Percentiles rank a stretch among this genome's conserved stretches.
Evolutionary conservation across 2,888 invertebrate genomes (phyloP).

Genomic region (Brenthis ino): DNA sequence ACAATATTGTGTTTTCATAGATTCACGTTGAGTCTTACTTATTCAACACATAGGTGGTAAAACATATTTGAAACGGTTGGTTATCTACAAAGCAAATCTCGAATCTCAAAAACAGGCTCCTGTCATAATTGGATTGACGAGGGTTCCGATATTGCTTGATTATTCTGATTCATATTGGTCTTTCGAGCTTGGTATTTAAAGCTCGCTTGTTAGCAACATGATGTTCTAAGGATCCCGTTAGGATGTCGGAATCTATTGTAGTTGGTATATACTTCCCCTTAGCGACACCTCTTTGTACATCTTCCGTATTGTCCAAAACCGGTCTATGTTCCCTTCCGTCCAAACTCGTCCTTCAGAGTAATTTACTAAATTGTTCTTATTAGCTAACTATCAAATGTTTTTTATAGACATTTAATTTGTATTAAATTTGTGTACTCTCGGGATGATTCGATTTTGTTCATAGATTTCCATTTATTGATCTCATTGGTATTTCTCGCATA

Average conservation of each 20-base stretch:
- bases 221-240: slow-evolving; percentile 47
- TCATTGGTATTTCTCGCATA: slow-evolving; percentile 42
- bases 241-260: slow-evolving; percentile 53
- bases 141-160: slow-evolving; percentile 56
- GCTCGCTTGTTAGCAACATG: slow-evolving; percentile 55
- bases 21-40: slow-evolving; percentile 47
- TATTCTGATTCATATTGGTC: slow-evolving; percentile 60
- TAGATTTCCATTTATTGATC: slow-evolving; percentile 43
- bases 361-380: slow-evolving; percentile 21
- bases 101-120: slow-evolving; percentile 42
- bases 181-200: slow-evolving; percentile 56
- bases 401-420: slow-evolving; percentile 29
- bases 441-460: slow-evolving; percentile 29
- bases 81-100: slow-evolving; percentile 45
- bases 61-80: slow-evolving; percentile 41
- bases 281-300: slow-evolving; percentile 60
- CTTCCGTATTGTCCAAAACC: slow-evolving; percentile 54
- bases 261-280: slow-evolving; percentile 58
- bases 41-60: slow-evolving; percentile 41
- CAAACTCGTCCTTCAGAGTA: slow-evolving; percentile 31
- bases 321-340: slow-evolving; percentile 53
- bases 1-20: slow-evolving; percentile 44
- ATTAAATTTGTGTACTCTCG: slow-evolving; percentile 8
- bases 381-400: background rate
- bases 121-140: slow-evolving; percentile 65